phyloP scores from a whole-genome alignment of 2,888 invertebrate genomes.

The Eupithecia abbreviata region DNA sequence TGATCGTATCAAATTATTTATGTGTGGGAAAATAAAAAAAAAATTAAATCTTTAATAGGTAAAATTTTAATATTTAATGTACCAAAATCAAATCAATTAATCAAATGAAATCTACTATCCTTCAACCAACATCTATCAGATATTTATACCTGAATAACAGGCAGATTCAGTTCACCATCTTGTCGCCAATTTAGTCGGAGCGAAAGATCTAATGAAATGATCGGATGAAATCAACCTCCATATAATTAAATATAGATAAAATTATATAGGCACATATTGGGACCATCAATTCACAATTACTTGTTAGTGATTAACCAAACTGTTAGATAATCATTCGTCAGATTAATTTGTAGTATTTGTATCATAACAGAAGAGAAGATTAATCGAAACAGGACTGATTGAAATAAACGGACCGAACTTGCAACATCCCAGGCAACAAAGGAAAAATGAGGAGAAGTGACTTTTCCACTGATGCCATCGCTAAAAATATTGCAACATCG shows the following conservation, averaged over 20 bases:
- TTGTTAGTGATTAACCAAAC: background rate
- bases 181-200: background rate
- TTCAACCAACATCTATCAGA: no score
- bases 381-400: background rate
- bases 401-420: background rate
- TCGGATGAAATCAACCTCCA: no score
- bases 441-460: background rate
- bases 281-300: background rate
- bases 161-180: background rate
- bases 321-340: background rate
- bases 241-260: no score
- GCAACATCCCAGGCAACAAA: background rate
- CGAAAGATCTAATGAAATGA: background rate
- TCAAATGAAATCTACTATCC: no score
- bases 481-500: slow-evolving; percentile 3
- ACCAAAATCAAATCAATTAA: no score
- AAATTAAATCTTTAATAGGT: no score
- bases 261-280: background rate
- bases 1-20: no score
- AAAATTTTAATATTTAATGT: no score
- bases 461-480: background rate
- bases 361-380: background rate
- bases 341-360: background rate
- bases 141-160: background rate
- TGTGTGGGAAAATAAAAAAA: no score